Conservation (phyloP, 2,888 invertebrate genomes). For the Drosophila demipolita region DNA sequence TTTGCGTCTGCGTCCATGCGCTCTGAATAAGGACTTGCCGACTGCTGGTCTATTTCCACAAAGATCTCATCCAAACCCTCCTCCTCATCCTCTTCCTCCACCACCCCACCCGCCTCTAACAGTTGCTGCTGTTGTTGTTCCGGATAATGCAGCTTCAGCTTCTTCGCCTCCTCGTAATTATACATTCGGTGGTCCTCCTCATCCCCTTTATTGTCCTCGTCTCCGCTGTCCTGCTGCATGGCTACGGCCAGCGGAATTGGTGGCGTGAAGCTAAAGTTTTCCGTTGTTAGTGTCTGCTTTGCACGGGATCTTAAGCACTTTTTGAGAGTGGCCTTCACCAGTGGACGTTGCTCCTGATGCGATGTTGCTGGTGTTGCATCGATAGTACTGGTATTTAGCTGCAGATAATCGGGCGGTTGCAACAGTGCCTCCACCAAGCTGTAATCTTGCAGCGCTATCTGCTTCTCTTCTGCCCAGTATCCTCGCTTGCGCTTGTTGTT, state of each 20-base stretch:
- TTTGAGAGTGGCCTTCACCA: slow-evolving; percentile 30
- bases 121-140: not conserved
- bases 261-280: slow-evolving; percentile 35
- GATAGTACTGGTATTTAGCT: not conserved
- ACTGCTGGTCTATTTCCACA: slow-evolving; percentile 50
- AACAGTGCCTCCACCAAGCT: slow-evolving; percentile 22
- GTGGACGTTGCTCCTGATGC: not conserved
- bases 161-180: not conserved
- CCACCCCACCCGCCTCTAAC: not conserved
- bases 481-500: not conserved
- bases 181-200: not conserved
- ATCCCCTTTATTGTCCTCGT: slow-evolving; percentile 1
- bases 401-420: slow-evolving; percentile 37
- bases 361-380: not conserved
- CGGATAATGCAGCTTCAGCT: not conserved
- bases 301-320: not conserved
- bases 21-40: slow-evolving; percentile 22
- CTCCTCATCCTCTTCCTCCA: slow-evolving; percentile 13
- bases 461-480: not conserved
- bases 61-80: slow-evolving; percentile 60
- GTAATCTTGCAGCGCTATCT: not conserved
- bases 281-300: not conserved
- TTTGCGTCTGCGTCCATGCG: slow-evolving; percentile 41
- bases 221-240: slow-evolving; percentile 3
- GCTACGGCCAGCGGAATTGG: slow-evolving; percentile 36